Percentiles rank a stretch among this genome's conserved stretches.
phyloP scores from a whole-genome alignment of 2,888 invertebrate genomes.

The Actias luna region DNA sequence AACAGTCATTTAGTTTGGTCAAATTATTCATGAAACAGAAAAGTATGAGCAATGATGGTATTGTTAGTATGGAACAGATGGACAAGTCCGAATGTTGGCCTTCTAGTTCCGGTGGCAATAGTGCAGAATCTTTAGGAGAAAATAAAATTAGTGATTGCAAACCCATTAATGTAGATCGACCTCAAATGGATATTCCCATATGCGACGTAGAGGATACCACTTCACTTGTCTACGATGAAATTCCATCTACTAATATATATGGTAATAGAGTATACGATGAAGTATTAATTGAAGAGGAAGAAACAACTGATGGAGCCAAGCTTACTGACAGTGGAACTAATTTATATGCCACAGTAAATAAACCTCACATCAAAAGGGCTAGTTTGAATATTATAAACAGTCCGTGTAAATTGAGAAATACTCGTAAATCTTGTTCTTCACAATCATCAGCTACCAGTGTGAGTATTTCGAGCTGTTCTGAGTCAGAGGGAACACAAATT shows the following conservation, averaged over 20 bases:
- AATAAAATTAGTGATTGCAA: conserved; percentile 55
- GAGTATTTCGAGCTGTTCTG: conserved; percentile 79
- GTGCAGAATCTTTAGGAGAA: conserved; percentile 81
- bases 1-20: conserved; percentile 90
- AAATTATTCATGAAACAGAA: conserved; percentile 95
- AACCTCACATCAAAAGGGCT: conserved; percentile 65
- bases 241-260: conserved; percentile 55
- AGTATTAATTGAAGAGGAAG: conserved; percentile 74
- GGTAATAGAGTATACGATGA: conserved; percentile 72
- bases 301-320: conserved; percentile 65
- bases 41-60: conserved; percentile 90
- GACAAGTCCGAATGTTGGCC: conserved; percentile 89
- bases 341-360: conserved; percentile 75
- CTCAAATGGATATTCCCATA: conserved; percentile 80
- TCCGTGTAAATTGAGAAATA: conserved; percentile 65
- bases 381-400: conserved; percentile 81
- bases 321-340: conserved; percentile 69
- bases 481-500: conserved; percentile 78
- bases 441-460: conserved; percentile 78
- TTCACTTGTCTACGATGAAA: conserved; percentile 67
- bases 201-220: conserved; percentile 71
- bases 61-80: conserved; percentile 88
- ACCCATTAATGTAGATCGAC: conserved; percentile 50
- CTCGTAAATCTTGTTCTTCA: conserved; percentile 69
- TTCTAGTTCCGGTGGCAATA: conserved; percentile 83